Percentiles rank a stretch among this genome's conserved stretches.
These are phyloP conservation scores for Anoplophora glabripennis DNA, from an alignment of 1,140 invertebrate genomes.

Conservation along the genomic window DNA sequence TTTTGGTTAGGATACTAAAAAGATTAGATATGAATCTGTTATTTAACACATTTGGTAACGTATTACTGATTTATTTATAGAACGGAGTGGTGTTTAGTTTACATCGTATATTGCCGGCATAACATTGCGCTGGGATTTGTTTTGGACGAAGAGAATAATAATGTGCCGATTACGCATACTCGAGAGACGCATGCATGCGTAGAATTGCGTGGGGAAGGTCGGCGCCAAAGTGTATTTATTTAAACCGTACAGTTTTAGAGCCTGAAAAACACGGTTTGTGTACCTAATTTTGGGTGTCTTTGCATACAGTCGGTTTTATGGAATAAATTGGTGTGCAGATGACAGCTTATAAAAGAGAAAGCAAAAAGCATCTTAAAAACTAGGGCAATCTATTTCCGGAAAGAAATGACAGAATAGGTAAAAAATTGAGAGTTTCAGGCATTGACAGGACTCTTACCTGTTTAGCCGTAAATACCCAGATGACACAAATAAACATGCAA, in stretches of 20 bases:
- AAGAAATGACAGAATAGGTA: background rate
- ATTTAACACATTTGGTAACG: too few species aligned
- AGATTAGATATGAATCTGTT: too few species aligned
- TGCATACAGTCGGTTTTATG: too few species aligned
- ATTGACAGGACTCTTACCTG: conserved; percentile 46
- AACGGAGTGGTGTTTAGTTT: too few species aligned
- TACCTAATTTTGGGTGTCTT: too few species aligned
- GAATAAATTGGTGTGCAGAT: background rate
- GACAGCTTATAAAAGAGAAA: background rate
- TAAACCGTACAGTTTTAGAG: too few species aligned
- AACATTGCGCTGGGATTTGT: background rate
- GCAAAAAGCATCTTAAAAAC: conserved; percentile 13
- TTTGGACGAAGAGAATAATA: background rate
- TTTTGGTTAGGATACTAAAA: too few species aligned
- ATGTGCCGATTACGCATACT: conserved; percentile 25
- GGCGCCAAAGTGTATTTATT: conserved; percentile 23
- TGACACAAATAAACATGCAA: conserved; percentile 38
- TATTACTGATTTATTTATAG: too few species aligned
- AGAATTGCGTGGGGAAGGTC: conserved; percentile 32
- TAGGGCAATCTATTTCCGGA: conserved; percentile 17
- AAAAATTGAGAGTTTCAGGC: conserved; percentile 18
- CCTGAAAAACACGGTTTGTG: too few species aligned
- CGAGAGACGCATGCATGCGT: conserved; percentile 29
- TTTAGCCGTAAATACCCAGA: conserved; percentile 33
- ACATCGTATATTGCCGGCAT: too few species aligned